Percentiles rank a stretch among this genome's conserved stretches.
Conservation (phyloP, 2,888 invertebrate species). For the Drosophila neonasuta region DNA sequence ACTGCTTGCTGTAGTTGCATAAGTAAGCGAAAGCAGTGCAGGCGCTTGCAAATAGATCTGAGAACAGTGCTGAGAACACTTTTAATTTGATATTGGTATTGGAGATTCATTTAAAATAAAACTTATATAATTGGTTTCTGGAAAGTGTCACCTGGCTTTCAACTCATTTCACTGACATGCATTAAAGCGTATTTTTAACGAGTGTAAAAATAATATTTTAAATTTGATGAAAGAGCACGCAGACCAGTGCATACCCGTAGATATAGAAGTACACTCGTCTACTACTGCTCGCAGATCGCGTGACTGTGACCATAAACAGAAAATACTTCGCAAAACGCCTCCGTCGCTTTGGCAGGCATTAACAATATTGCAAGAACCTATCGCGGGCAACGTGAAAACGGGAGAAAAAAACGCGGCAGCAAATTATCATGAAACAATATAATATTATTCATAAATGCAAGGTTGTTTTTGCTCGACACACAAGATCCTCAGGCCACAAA, state of each 20-base stretch:
- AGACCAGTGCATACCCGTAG: constrained; percentile 47
- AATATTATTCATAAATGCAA: constrained; percentile 78
- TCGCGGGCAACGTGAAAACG: constrained; percentile 37
- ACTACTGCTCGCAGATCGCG: constrained; percentile 53
- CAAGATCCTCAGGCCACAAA: constrained; percentile 17
- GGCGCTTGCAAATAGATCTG: not conserved
- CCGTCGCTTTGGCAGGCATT: constrained; percentile 71
- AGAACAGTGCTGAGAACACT: not conserved
- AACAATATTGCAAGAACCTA: constrained; percentile 60
- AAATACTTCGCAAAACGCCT: constrained; percentile 78
- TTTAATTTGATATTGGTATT: not conserved
- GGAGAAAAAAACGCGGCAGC: constrained; percentile 39
- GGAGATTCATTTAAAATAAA: too few relatives aligned
- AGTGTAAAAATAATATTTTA: constrained; percentile 29
- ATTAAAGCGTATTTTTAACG: constrained; percentile 29
- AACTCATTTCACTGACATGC: constrained; percentile 13
- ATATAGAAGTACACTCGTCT: not conserved
- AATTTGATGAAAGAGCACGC: constrained; percentile 63
- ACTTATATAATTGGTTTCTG: not conserved
- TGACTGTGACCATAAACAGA: constrained; percentile 76
- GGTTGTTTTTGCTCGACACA: constrained; percentile 47
- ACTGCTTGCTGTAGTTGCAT: not conserved
- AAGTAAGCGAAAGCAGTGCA: not conserved
- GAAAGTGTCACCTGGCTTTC: constrained; percentile 13
- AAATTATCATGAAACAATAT: constrained; percentile 77